Conservation (phyloP, 2,888 invertebrate species). For the Blera fallax region DNA sequence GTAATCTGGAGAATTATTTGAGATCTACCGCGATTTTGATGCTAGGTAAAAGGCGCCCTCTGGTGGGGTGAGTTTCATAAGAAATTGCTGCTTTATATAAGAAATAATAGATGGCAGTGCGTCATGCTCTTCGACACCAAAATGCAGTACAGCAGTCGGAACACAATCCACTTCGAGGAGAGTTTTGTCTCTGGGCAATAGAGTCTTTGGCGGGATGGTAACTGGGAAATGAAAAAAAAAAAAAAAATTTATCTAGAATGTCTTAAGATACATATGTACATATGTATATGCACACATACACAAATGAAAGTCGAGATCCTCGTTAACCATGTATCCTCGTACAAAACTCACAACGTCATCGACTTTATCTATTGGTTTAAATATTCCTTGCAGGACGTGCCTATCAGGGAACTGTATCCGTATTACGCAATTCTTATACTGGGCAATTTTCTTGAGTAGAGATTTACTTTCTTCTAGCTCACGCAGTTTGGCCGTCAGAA, state of each 20-base stretch:
- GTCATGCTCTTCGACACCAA: conserved; percentile 83
- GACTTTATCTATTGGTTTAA: conserved; percentile 89
- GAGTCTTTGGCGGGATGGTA: conserved; percentile 91
- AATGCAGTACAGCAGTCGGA: conserved; percentile 90
- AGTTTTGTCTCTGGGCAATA: conserved; percentile 85
- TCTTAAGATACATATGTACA: conserved; percentile 85
- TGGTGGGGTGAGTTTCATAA: conserved; percentile 85
- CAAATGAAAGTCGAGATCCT: conserved; percentile 87
- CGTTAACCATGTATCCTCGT: conserved; percentile 86
- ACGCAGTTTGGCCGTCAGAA: conserved; percentile 86
- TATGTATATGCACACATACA: conserved; percentile 89
- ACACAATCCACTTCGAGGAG: conserved; percentile 89
- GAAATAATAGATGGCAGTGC: conserved; percentile 76
- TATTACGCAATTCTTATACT: conserved; percentile 90
- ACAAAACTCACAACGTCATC: conserved; percentile 89
- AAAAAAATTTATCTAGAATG: too few relatives aligned
- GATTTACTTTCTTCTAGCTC: conserved; percentile 84
- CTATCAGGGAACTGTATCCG: conserved; percentile 94
- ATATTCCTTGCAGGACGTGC: conserved; percentile 92
- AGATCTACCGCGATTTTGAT: conserved; percentile 85
- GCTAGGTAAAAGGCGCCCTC: conserved; percentile 87
- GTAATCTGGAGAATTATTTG: neutral
- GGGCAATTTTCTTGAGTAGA: conserved; percentile 84
- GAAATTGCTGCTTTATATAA: conserved; percentile 85
- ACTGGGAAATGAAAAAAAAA: too few relatives aligned